Evolutionary conservation across 2,888 invertebrate genomes (phyloP), one percentile per base, ranked within the genome.

Genomic region (Reticulitermes lucifugus): DNA sequence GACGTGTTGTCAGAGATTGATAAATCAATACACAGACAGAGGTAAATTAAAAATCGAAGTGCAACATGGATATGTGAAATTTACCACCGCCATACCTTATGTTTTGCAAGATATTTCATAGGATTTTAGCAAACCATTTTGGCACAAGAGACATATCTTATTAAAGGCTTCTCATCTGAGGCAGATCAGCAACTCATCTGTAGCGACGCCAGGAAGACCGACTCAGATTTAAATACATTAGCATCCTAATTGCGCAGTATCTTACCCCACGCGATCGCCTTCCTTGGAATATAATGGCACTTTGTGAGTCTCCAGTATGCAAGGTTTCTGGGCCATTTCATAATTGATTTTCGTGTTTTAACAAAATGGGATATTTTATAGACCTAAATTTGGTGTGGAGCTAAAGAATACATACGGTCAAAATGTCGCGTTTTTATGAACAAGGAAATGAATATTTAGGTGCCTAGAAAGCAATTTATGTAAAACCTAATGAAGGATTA

Each of bases 211-310:
- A 71, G 35, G 7, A 35, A 25, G 7, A 25, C 25, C 71, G 7
- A 12, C 71, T 0, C 9, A 29, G n/a, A 71, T 71, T 71, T 71
- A 71, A 71, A 71, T 71, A 71, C 71, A 71, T 71, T 71, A 25
- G 71, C 71, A 71, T 71, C 29, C 71, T 71, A 71, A 71, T 71
- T 71, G 71, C n/a, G 71, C 71, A 71, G 29, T 71, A 71, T 71
- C 71, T 71, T 71, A 29, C n/a, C 71, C n/a, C 71, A 25, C 71
- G 71, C 71, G 3, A 60, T 18, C 60, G 60, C 25, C 18, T 25
- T 71, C 18, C 25, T 35, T 35, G 7, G 25, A 29, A 71, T 71
- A 29, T 71, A 71, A 29, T 71, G 71, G 71, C 71, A 18, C n/a
- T 71, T 71, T 14, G n/a, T 29, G 29, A 14, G 71, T 29, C 25